Evolutionary conservation across 2,797 vertebrate species (phyloP).

Genomic region (Betta splendens): DNA sequence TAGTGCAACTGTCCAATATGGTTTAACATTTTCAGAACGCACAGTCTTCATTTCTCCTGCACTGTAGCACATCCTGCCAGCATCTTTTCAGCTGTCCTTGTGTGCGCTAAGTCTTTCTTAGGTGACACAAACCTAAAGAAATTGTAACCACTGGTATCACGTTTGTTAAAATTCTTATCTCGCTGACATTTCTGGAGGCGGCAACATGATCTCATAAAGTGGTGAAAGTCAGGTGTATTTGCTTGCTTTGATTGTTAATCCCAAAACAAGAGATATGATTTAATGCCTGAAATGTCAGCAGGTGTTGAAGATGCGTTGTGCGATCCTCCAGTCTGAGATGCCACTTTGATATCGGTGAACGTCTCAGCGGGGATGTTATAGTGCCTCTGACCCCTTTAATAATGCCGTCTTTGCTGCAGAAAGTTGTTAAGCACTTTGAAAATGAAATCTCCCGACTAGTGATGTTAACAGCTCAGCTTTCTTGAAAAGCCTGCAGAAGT

Average conservation of each 20-base stretch:
- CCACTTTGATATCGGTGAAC: conserved; percentile 45
- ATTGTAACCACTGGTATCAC: not conserved
- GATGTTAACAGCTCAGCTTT: conserved; percentile 37
- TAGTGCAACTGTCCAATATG: conserved; percentile 42
- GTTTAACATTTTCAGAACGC: conserved; percentile 26
- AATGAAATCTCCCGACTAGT: conserved; percentile 29
- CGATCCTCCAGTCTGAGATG: conserved; percentile 29
- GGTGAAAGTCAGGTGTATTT: conserved; percentile 5
- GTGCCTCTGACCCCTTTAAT: conserved; percentile 23
- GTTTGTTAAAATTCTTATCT: not conserved
- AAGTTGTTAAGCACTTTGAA: conserved; percentile 49
- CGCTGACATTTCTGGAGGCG: not conserved
- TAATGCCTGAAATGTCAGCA: conserved; percentile 27
- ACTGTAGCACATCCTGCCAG: conserved; percentile 12
- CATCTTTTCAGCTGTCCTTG: not conserved
- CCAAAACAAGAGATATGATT: conserved; percentile 22
- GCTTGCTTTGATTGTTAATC: conserved; percentile 21
- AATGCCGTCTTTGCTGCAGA: conserved; percentile 26
- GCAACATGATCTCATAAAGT: conserved; percentile 9
- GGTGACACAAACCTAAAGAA: conserved; percentile 4
- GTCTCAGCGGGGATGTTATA: conserved; percentile 16
- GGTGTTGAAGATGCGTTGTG: conserved; percentile 18
- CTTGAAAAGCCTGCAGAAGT: conserved; percentile 29
- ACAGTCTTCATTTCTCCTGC: conserved; percentile 19
- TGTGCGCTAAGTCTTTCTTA: not conserved